Conservation (phyloP, 2,113 vertebrate genomes). For the Odocoileus virginianus region DNA sequence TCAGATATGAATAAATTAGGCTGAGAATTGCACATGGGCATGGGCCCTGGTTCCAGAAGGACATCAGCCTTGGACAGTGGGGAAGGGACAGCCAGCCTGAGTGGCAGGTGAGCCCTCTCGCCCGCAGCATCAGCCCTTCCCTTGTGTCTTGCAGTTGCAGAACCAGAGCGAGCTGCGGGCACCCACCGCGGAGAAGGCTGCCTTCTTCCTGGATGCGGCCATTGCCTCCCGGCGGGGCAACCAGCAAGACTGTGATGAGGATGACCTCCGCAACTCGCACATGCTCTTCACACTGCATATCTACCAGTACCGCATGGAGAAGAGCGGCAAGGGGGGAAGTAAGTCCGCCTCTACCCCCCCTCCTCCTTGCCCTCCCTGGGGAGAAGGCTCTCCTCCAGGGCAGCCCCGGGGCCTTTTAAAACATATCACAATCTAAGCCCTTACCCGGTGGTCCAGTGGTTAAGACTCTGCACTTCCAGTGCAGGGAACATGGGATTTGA, state of each 20-base stretch:
- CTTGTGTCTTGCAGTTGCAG: slow-evolving; percentile 86
- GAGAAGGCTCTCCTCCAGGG: background rate
- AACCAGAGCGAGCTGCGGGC: slow-evolving; percentile 97
- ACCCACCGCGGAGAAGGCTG: slow-evolving; percentile 94
- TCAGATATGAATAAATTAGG: background rate
- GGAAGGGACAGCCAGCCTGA: background rate
- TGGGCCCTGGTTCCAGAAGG: background rate
- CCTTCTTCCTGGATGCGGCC: slow-evolving; percentile 95
- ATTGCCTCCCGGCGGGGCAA: slow-evolving; percentile 91
- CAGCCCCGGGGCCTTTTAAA: too few relatives aligned
- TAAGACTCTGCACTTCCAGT: background rate
- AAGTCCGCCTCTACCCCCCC: slow-evolving; percentile 70
- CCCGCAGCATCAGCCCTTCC: background rate
- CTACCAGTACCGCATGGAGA: slow-evolving; percentile 99
- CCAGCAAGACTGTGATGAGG: slow-evolving; percentile 88
- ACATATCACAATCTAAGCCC: fast-evolving
- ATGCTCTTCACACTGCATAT: slow-evolving; percentile 99
- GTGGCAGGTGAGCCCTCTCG: background rate
- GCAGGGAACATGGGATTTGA: background rate
- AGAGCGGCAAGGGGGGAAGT: slow-evolving; percentile 96
- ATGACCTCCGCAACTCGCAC: slow-evolving; percentile 95
- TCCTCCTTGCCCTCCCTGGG: background rate
- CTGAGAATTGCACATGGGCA: fast-evolving
- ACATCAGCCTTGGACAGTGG: background rate
- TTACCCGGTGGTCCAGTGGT: background rate